A percentile compares a stretch with the other conserved stretches of the same genome.
phyloP scores from a whole-genome alignment of 2,113 vertebrate genomes.

The Acinonyx jubatus region DNA sequence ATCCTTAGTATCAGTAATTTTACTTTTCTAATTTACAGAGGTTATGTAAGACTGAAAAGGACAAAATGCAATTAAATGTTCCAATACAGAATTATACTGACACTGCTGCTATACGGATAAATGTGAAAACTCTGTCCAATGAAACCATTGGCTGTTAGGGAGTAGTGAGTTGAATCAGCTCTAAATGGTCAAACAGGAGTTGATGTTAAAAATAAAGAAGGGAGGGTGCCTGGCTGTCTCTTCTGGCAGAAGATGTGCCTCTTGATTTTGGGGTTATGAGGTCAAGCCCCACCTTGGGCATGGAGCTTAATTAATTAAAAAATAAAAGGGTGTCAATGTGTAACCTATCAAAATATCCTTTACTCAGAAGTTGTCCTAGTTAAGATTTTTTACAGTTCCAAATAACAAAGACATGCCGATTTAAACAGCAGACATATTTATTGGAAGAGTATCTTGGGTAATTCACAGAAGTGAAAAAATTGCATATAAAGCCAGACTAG shows the following conservation, averaged over 20 bases:
- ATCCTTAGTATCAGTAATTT: not conserved
- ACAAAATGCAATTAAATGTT: not conserved
- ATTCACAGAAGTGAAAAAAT: not conserved
- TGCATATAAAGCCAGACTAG: not conserved
- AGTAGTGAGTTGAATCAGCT: not conserved
- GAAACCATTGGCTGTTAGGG: not conserved
- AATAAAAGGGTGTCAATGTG: accelerated
- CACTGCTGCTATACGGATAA: not conserved
- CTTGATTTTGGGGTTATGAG: not conserved
- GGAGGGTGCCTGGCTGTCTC: not conserved
- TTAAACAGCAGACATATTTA: not conserved
- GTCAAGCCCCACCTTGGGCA: not conserved
- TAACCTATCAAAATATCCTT: not conserved
- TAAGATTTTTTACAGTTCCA: not conserved
- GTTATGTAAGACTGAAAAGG: not conserved
- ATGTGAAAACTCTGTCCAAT: not conserved
- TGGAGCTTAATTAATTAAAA: not conserved
- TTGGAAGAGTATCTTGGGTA: not conserved
- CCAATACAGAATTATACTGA: not conserved
- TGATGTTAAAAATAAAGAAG: not conserved
- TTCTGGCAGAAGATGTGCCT: not conserved
- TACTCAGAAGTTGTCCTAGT: not conserved
- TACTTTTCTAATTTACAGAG: not conserved
- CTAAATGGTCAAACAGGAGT: not conserved
- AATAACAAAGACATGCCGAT: not conserved